These are phyloP conservation scores for Hydrozoanthus tunicans DNA, from an alignment of 64 coral and sea anemone genomes.

Conservation along the genomic window DNA sequence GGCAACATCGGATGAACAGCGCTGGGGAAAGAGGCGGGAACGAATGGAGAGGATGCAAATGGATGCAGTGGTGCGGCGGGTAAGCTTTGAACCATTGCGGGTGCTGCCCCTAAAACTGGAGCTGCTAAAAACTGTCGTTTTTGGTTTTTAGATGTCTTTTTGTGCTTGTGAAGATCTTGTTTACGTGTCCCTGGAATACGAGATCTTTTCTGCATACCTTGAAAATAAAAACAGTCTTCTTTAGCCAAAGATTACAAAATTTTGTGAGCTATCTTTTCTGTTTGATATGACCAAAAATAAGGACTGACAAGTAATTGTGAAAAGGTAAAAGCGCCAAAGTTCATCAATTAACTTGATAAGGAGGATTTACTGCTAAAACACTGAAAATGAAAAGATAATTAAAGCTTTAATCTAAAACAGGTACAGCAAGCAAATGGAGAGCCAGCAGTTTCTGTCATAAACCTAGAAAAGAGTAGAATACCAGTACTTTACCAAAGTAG, in stretches of 20 bases:
- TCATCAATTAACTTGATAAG: no score
- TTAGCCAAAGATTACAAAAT: not conserved
- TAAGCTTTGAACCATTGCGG: slow-evolving; percentile 33
- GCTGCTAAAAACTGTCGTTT: slow-evolving; percentile 31
- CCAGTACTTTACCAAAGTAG: no score
- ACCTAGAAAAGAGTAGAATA: no score
- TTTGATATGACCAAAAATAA: no score
- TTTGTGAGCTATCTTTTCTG: no score
- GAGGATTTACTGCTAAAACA: no score
- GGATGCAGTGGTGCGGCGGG: slow-evolving; percentile 24
- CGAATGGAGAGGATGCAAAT: not conserved
- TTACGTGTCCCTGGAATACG: slow-evolving; percentile 24
- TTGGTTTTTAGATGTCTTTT: slow-evolving; percentile 27
- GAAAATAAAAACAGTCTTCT: not conserved
- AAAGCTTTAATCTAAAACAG: no score
- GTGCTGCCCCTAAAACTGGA: not conserved
- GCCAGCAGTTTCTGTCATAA: no score
- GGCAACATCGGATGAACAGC: slow-evolving; percentile 1
- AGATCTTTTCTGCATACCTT: slow-evolving; percentile 45
- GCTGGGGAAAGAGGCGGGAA: slow-evolving; percentile 9
- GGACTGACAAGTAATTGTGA: no score
- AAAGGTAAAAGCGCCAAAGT: no score
- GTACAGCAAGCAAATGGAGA: no score
- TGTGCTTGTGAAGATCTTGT: slow-evolving; percentile 17
- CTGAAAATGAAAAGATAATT: no score